phyloP scores from a whole-genome alignment of 2,888 invertebrate species.

The Alcis repandata region DNA sequence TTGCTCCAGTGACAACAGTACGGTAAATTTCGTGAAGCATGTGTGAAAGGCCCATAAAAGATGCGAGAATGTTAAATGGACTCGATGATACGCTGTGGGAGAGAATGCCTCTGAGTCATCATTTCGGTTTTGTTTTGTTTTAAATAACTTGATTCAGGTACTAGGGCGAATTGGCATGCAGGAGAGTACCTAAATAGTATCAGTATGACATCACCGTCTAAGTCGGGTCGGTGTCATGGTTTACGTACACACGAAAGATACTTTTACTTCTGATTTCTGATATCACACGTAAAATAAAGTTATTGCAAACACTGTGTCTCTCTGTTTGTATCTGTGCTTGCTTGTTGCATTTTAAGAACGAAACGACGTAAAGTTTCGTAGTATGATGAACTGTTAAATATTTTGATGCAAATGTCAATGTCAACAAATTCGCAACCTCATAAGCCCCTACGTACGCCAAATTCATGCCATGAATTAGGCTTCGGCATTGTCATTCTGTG shows the following conservation, averaged over 20 bases:
- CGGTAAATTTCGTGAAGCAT: conserved; percentile 15
- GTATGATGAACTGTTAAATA: no score
- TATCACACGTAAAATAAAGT: no score
- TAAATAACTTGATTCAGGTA: conserved; percentile 43
- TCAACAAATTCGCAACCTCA: no score
- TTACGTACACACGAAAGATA: neutral
- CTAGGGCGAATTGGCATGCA: conserved; percentile 30
- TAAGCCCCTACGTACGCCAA: no score
- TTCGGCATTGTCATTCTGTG: no score
- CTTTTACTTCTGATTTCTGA: no score
- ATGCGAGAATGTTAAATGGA: conserved; percentile 38
- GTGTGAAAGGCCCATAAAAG: conserved; percentile 32
- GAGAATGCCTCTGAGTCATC: conserved; percentile 43
- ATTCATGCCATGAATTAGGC: no score
- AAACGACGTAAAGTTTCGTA: no score
- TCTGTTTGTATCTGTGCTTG: neutral
- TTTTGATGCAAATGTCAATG: no score
- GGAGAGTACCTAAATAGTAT: conserved; percentile 18
- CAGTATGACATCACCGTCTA: neutral
- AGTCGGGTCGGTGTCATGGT: neutral
- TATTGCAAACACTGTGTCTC: no score
- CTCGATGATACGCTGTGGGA: conserved; percentile 35
- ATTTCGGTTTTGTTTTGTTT: conserved; percentile 43
- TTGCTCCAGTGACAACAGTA: conserved; percentile 5
- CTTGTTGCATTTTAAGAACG: neutral